phyloP scores from a whole-genome alignment of 2,888 invertebrate species.

The Exocentrus adspersus region DNA sequence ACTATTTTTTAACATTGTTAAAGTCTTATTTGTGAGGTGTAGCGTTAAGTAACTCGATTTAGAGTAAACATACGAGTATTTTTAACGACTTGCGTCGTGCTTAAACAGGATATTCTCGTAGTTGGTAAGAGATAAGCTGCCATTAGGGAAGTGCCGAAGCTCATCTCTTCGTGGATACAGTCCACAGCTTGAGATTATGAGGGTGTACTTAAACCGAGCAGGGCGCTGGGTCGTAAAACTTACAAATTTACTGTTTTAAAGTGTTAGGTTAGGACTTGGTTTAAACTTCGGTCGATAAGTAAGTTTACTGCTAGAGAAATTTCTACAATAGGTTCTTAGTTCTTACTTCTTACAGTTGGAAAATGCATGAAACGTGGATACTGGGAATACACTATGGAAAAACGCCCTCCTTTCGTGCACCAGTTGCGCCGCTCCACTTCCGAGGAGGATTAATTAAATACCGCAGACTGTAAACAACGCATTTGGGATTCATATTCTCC shows the following conservation, averaged over 20 bases:
- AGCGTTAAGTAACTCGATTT: too few relatives aligned
- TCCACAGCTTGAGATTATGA: neutral
- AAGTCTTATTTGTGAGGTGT: too few relatives aligned
- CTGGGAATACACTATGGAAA: too few relatives aligned
- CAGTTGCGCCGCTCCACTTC: neutral
- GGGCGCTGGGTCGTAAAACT: neutral
- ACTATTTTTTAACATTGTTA: too few relatives aligned
- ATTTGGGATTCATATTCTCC: neutral
- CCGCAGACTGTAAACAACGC: neutral
- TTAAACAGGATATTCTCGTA: neutral
- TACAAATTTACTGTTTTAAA: neutral
- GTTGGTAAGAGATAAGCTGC: neutral
- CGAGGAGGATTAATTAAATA: neutral
- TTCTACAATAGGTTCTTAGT: too few relatives aligned
- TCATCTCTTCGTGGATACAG: neutral
- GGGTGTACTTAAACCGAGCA: slow-evolving; percentile 2
- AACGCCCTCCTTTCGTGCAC: neutral
- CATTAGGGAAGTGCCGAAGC: neutral
- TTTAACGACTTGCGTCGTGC: neutral
- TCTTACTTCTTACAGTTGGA: too few relatives aligned
- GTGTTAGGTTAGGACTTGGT: too few relatives aligned
- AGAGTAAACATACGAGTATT: too few relatives aligned
- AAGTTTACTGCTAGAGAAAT: too few relatives aligned
- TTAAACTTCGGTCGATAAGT: too few relatives aligned
- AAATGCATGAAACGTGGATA: too few relatives aligned